Evolutionary conservation across 2,797 vertebrate genomes (phyloP).

Genomic region (Syndactyla subalaris): DNA sequence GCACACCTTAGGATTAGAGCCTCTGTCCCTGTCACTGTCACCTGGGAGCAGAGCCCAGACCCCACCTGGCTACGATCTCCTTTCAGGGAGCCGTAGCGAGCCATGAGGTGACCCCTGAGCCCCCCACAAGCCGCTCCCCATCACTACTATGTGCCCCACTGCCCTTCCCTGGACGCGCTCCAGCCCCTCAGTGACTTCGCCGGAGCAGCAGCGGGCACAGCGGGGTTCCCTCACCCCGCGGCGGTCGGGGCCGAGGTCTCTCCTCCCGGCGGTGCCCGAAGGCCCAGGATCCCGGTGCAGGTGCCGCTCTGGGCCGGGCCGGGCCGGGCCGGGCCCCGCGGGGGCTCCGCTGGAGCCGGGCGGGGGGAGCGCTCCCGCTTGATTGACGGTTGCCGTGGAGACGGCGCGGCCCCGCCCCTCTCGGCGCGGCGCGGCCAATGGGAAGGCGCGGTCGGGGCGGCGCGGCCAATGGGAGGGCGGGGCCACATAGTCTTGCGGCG

Average conservation of each 20-base stretch:
- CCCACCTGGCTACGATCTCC: not conserved
- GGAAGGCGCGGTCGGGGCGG: slow-evolving; percentile 76
- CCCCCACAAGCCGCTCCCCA: not conserved
- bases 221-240: too few species aligned
- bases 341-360: slow-evolving; percentile 63
- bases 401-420: slow-evolving; percentile 83
- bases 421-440: slow-evolving; percentile 82
- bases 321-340: not conserved
- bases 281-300: not conserved
- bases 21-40: not conserved
- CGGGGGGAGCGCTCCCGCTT: slow-evolving; percentile 66
- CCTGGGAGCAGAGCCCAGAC: not conserved
- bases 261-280: not conserved
- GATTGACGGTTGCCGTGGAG: slow-evolving; percentile 85
- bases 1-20: not conserved
- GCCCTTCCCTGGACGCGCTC: not conserved
- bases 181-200: not conserved
- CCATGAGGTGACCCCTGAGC: not conserved
- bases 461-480: slow-evolving; percentile 62
- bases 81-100: not conserved
- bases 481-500: slow-evolving; percentile 90
- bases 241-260: not conserved
- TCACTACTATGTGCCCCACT: not conserved
- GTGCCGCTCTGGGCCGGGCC: not conserved
- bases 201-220: not conserved